These are phyloP conservation scores for Xestia rhomboidea DNA, from an alignment of 2,888 invertebrate genomes.

Conservation along the genomic window DNA sequence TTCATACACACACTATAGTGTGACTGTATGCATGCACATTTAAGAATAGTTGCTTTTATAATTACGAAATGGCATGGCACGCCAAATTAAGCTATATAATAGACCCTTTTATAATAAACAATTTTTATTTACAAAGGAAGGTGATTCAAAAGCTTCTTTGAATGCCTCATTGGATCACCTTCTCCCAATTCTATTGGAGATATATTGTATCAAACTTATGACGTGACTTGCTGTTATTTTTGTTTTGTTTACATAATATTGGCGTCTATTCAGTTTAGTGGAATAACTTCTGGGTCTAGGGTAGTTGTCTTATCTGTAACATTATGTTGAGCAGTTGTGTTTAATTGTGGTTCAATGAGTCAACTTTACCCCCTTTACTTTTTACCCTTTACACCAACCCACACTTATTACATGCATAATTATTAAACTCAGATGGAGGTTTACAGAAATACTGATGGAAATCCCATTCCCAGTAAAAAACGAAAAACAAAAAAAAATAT, in stretches of 20 bases:
- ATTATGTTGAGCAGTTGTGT: not conserved
- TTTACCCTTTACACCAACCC: not conserved
- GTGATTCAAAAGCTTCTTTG: not conserved
- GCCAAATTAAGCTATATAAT: not conserved
- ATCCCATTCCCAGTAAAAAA: not conserved
- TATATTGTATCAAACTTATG: not conserved
- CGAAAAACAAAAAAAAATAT: not conserved
- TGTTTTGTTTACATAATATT: not conserved
- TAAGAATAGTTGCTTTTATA: constrained; percentile 7
- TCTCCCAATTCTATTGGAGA: not conserved
- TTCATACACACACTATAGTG: not conserved
- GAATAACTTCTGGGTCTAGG: not conserved
- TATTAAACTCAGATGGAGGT: not conserved
- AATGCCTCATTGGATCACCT: not conserved
- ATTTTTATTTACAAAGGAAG: not conserved
- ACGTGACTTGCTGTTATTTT: too few relatives aligned
- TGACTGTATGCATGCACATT: not conserved
- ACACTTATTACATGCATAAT: not conserved
- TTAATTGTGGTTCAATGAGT: not conserved
- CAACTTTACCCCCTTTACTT: not conserved
- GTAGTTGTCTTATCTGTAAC: not conserved
- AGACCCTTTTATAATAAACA: too few relatives aligned
- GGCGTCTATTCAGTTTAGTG: not conserved
- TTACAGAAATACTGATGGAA: not conserved
- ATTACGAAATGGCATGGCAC: not conserved